A percentile compares a stretch with the other conserved stretches of the same genome.
These are phyloP conservation scores for Apamea monoglypha DNA, from an alignment of 2,888 invertebrate species.

Conservation along the genomic window DNA sequence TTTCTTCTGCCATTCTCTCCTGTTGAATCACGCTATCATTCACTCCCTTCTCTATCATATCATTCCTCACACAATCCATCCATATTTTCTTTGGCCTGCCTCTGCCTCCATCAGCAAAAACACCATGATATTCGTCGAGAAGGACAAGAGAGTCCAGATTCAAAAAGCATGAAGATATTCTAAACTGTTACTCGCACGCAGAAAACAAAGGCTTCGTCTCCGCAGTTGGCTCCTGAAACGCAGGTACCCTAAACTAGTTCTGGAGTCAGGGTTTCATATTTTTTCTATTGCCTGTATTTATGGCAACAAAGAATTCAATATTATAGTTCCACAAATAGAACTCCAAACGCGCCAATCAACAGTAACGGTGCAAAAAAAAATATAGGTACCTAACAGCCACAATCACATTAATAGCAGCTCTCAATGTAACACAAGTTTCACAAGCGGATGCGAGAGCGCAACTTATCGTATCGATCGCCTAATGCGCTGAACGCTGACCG, in stretches of 20 bases:
- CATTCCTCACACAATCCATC: no score
- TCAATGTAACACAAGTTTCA: constrained; percentile 64
- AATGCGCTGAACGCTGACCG: constrained; percentile 73
- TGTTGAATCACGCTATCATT: no score
- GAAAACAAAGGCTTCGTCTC: background rate
- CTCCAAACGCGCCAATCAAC: constrained; percentile 24
- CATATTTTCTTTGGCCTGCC: no score
- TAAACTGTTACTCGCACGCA: background rate
- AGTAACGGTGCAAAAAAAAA: constrained; percentile 40
- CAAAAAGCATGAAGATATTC: background rate
- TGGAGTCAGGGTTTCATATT: no score
- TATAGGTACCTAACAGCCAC: constrained; percentile 13
- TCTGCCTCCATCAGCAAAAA: no score
- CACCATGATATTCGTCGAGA: no score
- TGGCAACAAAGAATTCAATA: background rate
- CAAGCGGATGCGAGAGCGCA: constrained; percentile 71
- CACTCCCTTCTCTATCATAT: no score
- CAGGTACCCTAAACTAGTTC: no score
- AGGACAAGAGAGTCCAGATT: background rate
- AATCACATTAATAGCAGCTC: constrained; percentile 52
- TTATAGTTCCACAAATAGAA: background rate
- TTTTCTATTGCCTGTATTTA: no score
- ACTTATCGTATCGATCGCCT: constrained; percentile 66
- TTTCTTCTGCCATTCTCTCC: no score
- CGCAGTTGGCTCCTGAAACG: no score